phyloP scores from a whole-genome alignment of 1,140 invertebrate genomes.

The Lethocerus indicus region DNA sequence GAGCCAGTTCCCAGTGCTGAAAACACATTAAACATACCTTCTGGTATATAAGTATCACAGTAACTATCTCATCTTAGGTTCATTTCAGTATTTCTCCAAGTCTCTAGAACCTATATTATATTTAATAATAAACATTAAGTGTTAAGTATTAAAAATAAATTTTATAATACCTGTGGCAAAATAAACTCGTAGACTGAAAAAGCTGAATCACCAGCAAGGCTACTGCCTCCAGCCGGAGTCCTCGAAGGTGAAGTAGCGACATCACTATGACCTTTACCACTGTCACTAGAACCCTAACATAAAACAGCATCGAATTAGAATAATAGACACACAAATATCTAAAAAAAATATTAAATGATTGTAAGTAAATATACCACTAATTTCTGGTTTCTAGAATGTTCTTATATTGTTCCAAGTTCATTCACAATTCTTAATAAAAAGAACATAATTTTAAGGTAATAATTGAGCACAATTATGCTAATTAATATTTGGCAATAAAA shows the following conservation, averaged over 20 bases:
- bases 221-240: conserved; percentile 20
- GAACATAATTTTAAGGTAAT: too few relatives aligned
- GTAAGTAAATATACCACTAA: too few relatives aligned
- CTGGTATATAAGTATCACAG: too few relatives aligned
- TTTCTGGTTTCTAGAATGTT: too few relatives aligned
- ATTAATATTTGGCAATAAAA: too few relatives aligned
- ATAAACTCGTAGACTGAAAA: conserved; percentile 18
- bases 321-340: conserved; percentile 6
- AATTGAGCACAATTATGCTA: too few relatives aligned
- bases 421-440: too few relatives aligned
- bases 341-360: conserved; percentile 7
- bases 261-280: conserved; percentile 55
- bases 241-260: conserved; percentile 36
- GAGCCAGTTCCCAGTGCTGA: too few relatives aligned
- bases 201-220: conserved; percentile 17
- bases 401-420: too few relatives aligned
- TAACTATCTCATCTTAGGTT: conserved; percentile 30
- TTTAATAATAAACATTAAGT: neutral
- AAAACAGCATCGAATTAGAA: conserved; percentile 8
- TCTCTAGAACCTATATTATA: neutral
- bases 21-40: too few relatives aligned
- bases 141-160: neutral
- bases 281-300: conserved; percentile 50
- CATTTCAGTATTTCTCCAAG: neutral
- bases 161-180: conserved; percentile 16